phyloP scores from a whole-genome alignment of 2,797 vertebrate species.

The Labroides dimidiatus region DNA sequence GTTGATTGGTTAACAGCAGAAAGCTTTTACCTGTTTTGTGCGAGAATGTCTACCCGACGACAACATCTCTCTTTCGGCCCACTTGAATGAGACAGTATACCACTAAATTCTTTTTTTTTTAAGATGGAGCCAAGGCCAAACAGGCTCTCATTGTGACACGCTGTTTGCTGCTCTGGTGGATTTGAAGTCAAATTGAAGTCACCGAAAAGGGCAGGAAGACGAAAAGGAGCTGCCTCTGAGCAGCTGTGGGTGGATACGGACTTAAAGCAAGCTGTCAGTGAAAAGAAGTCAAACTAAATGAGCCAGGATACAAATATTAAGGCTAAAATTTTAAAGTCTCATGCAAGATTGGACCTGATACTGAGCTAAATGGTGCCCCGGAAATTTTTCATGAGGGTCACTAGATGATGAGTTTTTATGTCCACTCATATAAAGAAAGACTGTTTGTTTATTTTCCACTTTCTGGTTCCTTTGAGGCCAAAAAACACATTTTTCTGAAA shows the following conservation, averaged over 20 bases:
- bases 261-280: neutral
- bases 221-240: neutral
- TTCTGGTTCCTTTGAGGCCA: too few species aligned
- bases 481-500: too few species aligned
- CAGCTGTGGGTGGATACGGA: neutral
- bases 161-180: conserved; percentile 2
- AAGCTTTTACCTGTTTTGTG: conserved; percentile 71
- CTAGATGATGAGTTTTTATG: too few species aligned
- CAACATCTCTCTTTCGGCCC: conserved; percentile 36
- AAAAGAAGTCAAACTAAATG: neutral
- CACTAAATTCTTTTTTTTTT: conserved; percentile 51
- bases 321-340: neutral
- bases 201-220: neutral
- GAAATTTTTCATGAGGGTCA: too few species aligned
- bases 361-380: too few species aligned
- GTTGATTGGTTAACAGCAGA: conserved; percentile 73
- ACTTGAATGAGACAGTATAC: conserved; percentile 47
- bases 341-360: too few species aligned
- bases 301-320: neutral
- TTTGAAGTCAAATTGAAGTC: conserved; percentile 16
- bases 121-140: conserved; percentile 39
- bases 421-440: too few species aligned
- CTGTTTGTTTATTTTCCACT: too few species aligned
- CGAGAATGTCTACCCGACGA: conserved; percentile 33
- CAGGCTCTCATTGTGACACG: conserved; percentile 37